Base-by-base conservation (phyloP, 2,888 invertebrate genomes). In the Vanessa cardui region DNA sequence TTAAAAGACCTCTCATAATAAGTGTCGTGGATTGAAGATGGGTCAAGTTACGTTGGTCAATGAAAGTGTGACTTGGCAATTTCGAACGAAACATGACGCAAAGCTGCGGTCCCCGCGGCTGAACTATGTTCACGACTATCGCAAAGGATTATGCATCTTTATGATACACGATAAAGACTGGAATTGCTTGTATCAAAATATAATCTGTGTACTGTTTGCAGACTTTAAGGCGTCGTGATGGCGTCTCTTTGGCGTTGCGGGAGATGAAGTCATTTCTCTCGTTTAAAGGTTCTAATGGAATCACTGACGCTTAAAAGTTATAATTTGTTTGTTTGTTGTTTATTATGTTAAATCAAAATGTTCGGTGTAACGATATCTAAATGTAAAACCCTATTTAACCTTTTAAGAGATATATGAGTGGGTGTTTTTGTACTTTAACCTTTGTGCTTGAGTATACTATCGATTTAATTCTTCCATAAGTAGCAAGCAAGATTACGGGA, bases 231-330 rank as follows among this genome's bases (percentile, higher is more conserved):
- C 72, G 64, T 64, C 73, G 49, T 21, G 69, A 61, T 66, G 73
- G 76, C 74, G 77, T 80, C 74, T 71, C 63, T 52, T 50, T 47
- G 73, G 59, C 74, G 72, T 60, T 61, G 52, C 21, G 58, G 62
- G 64, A 67, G 67, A 74, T 74, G 70, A 74, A 67, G 72, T 71
- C 69, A 69, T 71, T 70, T 62, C 60, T 52, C 61, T 62, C 46
- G 49, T 21, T 58, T 52, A 66, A 64, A 67, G 62, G 39, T 44
- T 60, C 45, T 69, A 70, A 73, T 73, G 60, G 64, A 71, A 64
- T 71, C 64, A 66, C 56, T 46, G 59, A 39, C 54, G 47, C 54
- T 6, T 31, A 18, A 39, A 60, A 21, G 12, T 50, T 60, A 52
- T 60, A 54, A 65, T 66, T 60, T 20, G 16, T 39, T 46, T 47